Evolutionary conservation across 2,113 vertebrate species (phyloP).

Genomic region (Daubentonia madagascariensis): DNA sequence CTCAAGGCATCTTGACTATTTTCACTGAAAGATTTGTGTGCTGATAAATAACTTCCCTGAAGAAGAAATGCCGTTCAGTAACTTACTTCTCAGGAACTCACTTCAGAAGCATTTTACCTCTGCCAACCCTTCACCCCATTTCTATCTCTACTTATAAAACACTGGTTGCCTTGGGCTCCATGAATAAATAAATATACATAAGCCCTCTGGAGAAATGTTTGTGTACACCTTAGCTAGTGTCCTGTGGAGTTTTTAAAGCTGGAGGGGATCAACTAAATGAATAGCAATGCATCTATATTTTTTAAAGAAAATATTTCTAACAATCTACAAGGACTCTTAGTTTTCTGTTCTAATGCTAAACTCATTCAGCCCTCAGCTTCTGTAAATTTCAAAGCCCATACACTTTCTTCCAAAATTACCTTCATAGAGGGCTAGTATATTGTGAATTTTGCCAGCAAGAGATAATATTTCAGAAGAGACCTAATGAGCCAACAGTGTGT

Average conservation of each 20-base stretch:
- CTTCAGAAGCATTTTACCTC: slow-evolving; percentile 13
- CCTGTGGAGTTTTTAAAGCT: slow-evolving; percentile 58
- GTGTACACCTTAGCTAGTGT: slow-evolving; percentile 48
- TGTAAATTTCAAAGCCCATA: background rate
- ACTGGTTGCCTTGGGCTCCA: slow-evolving; percentile 34
- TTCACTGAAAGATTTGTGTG: background rate
- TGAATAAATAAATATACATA: slow-evolving; percentile 64
- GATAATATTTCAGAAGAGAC: slow-evolving; percentile 5
- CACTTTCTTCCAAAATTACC: slow-evolving; percentile 11
- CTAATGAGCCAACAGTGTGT: background rate
- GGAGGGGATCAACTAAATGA: slow-evolving; percentile 65
- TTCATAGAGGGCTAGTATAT: background rate
- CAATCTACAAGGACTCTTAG: background rate
- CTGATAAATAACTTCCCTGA: background rate
- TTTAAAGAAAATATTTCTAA: slow-evolving; percentile 27
- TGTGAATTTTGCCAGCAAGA: background rate
- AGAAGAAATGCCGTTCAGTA: background rate
- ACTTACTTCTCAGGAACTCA: background rate
- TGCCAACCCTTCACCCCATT: background rate
- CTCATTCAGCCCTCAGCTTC: background rate
- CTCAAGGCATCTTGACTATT: background rate
- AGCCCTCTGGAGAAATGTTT: slow-evolving; percentile 49
- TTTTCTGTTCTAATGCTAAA: slow-evolving; percentile 13
- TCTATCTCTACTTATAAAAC: slow-evolving; percentile 29
- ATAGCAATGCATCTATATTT: slow-evolving; percentile 28